A percentile compares a stretch with the other conserved stretches of the same genome.
Conservation (phyloP, 1,140 invertebrate species). For the Danaus melanippus region DNA sequence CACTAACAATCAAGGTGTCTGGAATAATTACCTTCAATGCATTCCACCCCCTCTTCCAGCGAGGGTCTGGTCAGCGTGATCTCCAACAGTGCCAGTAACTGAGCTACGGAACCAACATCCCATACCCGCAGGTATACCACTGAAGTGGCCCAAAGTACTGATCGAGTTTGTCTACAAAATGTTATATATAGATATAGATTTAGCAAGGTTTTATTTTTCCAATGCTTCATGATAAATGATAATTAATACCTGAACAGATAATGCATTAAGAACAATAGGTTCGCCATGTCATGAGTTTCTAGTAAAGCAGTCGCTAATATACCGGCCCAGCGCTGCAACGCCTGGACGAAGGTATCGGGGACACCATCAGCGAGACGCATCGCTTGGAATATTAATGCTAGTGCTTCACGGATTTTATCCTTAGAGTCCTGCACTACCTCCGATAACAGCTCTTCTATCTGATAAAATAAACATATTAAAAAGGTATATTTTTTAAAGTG, state of each 20-base stretch:
- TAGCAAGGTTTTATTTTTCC: neutral
- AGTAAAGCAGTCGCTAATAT: conserved; percentile 34
- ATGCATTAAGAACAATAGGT: conserved; percentile 50
- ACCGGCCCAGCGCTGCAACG: conserved; percentile 47
- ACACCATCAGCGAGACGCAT: conserved; percentile 39
- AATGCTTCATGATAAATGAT: too few species aligned
- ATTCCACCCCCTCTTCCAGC: conserved; percentile 43
- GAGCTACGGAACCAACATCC: conserved; percentile 28
- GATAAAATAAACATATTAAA: conserved; percentile 7
- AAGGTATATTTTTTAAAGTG: too few species aligned
- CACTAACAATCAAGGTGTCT: too few species aligned
- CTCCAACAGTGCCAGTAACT: conserved; percentile 37
- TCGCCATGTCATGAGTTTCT: conserved; percentile 31
- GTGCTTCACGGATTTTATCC: conserved; percentile 41
- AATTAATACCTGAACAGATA: conserved; percentile 46
- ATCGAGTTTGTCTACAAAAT: conserved; percentile 40
- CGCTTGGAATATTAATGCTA: conserved; percentile 40
- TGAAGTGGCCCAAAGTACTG: conserved; percentile 45
- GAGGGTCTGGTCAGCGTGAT: conserved; percentile 31
- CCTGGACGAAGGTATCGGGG: conserved; percentile 24
- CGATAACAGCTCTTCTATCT: conserved; percentile 57
- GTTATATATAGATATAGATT: neutral
- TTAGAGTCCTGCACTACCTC: conserved; percentile 35
- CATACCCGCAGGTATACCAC: conserved; percentile 27
- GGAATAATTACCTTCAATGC: conserved; percentile 39